Conservation (phyloP, 2,797 vertebrate genomes). For the Enteromius argenteus region DNA sequence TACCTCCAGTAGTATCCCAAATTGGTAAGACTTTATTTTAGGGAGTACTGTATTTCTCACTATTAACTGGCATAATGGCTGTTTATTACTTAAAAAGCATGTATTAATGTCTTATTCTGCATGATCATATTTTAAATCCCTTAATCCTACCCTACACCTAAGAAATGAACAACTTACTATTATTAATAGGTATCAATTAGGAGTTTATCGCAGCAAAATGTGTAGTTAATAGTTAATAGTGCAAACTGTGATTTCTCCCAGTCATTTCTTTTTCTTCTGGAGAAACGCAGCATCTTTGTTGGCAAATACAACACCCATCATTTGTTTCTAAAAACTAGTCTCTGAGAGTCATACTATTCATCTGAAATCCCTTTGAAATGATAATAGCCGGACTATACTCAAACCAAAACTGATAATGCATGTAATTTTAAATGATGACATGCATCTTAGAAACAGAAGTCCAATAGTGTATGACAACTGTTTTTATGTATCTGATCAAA, state of each 20-base stretch:
- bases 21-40: not conserved
- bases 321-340: conserved; percentile 55
- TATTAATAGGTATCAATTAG: not conserved
- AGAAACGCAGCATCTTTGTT: not conserved
- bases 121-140: not conserved
- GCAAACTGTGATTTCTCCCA: not conserved
- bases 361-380: conserved; percentile 61
- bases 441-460: not conserved
- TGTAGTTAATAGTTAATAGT: not conserved
- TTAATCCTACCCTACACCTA: not conserved
- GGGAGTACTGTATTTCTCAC: not conserved
- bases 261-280: not conserved
- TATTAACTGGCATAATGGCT: not conserved
- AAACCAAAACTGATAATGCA: not conserved
- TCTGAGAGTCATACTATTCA: conserved; percentile 58
- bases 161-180: not conserved
- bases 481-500: not conserved
- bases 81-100: not conserved
- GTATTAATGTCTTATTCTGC: not conserved
- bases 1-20: not conserved
- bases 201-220: not conserved
- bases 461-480: not conserved
- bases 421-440: not conserved
- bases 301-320: conserved; percentile 52
- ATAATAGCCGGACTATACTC: conserved; percentile 46